Evolutionary conservation across 2,888 invertebrate species (phyloP).

Genomic region (Sinelater perroti): DNA sequence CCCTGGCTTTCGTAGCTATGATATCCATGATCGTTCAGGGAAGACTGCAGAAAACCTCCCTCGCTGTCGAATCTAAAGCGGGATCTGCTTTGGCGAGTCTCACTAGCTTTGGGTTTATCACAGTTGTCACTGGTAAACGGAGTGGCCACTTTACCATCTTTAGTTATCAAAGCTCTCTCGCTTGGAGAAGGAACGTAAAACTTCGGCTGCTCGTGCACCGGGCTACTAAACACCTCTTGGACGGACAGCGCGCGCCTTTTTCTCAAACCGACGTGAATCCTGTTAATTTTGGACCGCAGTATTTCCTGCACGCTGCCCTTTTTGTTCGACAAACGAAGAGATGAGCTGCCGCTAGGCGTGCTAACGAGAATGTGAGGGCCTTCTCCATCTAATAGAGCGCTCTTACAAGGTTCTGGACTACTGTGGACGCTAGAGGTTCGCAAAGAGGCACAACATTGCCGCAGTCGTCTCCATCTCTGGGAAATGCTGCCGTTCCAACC

Average conservation of each 20-base stretch:
- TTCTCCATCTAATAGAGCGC: slow-evolving; percentile 66
- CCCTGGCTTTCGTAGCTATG: slow-evolving; percentile 55
- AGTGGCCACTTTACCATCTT: slow-evolving; percentile 7
- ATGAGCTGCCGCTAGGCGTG: slow-evolving; percentile 58
- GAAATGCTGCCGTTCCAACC: slow-evolving; percentile 78
- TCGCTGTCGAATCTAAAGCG: slow-evolving; percentile 38
- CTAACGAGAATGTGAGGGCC: slow-evolving; percentile 60
- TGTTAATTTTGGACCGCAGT: slow-evolving; percentile 71
- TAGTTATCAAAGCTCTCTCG: slow-evolving; percentile 36
- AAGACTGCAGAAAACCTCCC: slow-evolving; percentile 27
- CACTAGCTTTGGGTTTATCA: slow-evolving; percentile 36
- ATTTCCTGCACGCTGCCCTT: slow-evolving; percentile 70
- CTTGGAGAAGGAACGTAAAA: slow-evolving; percentile 76
- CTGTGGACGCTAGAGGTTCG: slow-evolving; percentile 64
- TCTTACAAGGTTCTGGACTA: slow-evolving; percentile 62
- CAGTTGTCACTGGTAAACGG: slow-evolving; percentile 22
- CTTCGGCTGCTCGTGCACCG: slow-evolving; percentile 63
- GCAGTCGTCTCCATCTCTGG: slow-evolving; percentile 77
- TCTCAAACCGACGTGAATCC: slow-evolving; percentile 74
- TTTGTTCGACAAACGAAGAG: slow-evolving; percentile 60
- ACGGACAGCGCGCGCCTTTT: slow-evolving; percentile 74
- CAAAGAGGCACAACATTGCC: slow-evolving; percentile 71
- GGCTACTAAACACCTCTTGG: slow-evolving; percentile 68
- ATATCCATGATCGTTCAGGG: slow-evolving; percentile 53
- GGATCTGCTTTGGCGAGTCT: slow-evolving; percentile 42